A percentile compares a stretch with the other conserved stretches of the same genome.
Conservation (phyloP, 2,113 vertebrate genomes). For the Falco punctatus region DNA sequence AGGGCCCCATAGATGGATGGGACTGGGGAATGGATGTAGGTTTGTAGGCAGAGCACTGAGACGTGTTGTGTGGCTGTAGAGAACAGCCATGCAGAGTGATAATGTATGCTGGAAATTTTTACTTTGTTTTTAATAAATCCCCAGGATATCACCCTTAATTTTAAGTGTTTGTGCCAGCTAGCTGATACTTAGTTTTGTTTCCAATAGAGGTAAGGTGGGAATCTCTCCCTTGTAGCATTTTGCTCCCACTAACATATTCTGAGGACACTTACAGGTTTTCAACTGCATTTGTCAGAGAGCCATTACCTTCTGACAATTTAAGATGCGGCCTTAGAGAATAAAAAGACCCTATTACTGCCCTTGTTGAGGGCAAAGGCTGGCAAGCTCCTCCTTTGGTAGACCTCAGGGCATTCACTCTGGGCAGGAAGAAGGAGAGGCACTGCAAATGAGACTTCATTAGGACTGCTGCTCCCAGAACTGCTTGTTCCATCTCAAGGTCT, state of each 20-base stretch:
- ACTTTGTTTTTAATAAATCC: background rate
- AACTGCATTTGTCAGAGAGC: background rate
- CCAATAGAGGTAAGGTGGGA: background rate
- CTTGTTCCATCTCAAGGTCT: conserved; percentile 7
- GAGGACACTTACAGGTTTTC: background rate
- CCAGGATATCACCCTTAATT: background rate
- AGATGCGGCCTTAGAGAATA: background rate
- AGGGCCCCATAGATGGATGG: rapidly evolving
- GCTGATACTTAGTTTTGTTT: background rate
- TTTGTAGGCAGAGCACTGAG: background rate
- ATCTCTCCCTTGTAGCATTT: background rate
- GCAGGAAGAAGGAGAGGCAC: background rate
- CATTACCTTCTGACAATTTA: background rate
- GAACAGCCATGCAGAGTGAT: background rate
- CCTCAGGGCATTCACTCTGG: background rate
- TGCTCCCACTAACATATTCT: background rate
- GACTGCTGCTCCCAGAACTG: conserved; percentile 12
- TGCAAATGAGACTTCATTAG: background rate
- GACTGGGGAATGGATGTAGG: too few species aligned
- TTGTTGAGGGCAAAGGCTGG: background rate
- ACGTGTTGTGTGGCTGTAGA: background rate
- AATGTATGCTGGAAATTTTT: rapidly evolving
- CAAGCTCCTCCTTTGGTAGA: background rate
- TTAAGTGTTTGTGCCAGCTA: background rate
- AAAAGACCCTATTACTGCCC: background rate